phyloP scores from a whole-genome alignment of 2,888 invertebrate species.

The Cerastis leucographa region DNA sequence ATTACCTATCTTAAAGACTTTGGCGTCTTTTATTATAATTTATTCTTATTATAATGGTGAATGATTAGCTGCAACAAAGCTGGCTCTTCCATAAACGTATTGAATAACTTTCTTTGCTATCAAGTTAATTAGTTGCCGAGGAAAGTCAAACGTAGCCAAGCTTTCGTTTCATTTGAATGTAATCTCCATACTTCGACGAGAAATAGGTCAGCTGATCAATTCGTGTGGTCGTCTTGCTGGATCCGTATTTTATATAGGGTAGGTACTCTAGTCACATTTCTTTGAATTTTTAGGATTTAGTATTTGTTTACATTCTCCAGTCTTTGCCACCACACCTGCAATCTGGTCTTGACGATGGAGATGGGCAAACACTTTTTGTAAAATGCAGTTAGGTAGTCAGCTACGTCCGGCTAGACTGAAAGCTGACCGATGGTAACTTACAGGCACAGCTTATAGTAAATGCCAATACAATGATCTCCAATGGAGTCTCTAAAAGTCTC shows the following conservation, averaged over 20 bases:
- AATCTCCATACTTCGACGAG: not conserved
- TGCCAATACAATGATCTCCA: too few species aligned
- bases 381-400: too few species aligned
- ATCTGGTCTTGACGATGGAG: too few species aligned
- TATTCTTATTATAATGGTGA: conserved; percentile 10
- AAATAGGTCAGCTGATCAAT: not conserved
- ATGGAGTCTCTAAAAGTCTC: not conserved
- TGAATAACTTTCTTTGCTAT: conserved; percentile 15
- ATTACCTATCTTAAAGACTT: not conserved
- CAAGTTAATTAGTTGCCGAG: not conserved
- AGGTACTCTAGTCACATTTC: not conserved
- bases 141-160: conserved; percentile 11
- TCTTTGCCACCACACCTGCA: too few species aligned
- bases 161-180: conserved; percentile 23
- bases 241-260: not conserved
- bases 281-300: not conserved
- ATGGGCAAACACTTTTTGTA: too few species aligned
- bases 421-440: too few species aligned
- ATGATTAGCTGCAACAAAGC: conserved; percentile 14
- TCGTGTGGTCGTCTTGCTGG: not conserved
- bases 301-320: too few species aligned
- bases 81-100: conserved; percentile 2
- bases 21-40: conserved; percentile 2
- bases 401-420: too few species aligned
- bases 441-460: too few species aligned